Base-by-base conservation (phyloP, 1,140 invertebrate species). In the Leptinotarsa lineolata region DNA sequence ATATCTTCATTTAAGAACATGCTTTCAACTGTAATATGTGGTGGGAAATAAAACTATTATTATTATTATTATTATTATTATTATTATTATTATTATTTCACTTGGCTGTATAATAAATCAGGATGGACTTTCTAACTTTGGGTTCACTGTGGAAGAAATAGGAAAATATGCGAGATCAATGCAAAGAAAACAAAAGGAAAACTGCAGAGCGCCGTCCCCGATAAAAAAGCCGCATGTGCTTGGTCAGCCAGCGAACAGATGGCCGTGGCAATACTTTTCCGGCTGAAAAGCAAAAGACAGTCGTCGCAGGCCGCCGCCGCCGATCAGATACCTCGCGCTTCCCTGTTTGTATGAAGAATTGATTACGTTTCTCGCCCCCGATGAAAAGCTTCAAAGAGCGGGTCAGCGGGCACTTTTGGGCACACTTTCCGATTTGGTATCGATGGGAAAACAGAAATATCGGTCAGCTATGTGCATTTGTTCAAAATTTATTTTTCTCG, bases 211-310 rank as follows among this genome's bases (percentile, higher is more conserved):
- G 54, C 20, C 67, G 54, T 45, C 61, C 18, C 54, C 24, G 58
- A 67, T 63, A 72, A 70, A 78, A 78, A 76, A 78, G 68, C 13
- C 58, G 63, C 64, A 68, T 68, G 74, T 73, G 75, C 73, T 80
- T 80, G 75, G 79, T 77, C 77, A 78, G 72, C 74, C 72, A 72
- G 60, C 76, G 72, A 74, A 80, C 66, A 80, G 77, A 78, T 80
- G 79, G 75, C 78, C 76, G 78, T 72, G 70, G 68, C 71, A 54
- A 54, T n/a, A 54, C 73, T 79, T 76, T 74, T 72, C 70, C 30
- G 76, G 45, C 39, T 67, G 74, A 77, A 77, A 54, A 54, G 48
- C 48, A 54, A 54, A 54, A 54, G 15, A 15, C 60, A 63, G 45
- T 22, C 65, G 65, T 70, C 39, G n/a, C 45, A 39, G 30, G 21